Percentiles rank a stretch among this genome's conserved stretches.
Evolutionary conservation across 2,113 vertebrate genomes (phyloP).

Genomic region (Gallinago paraguaiae): DNA sequence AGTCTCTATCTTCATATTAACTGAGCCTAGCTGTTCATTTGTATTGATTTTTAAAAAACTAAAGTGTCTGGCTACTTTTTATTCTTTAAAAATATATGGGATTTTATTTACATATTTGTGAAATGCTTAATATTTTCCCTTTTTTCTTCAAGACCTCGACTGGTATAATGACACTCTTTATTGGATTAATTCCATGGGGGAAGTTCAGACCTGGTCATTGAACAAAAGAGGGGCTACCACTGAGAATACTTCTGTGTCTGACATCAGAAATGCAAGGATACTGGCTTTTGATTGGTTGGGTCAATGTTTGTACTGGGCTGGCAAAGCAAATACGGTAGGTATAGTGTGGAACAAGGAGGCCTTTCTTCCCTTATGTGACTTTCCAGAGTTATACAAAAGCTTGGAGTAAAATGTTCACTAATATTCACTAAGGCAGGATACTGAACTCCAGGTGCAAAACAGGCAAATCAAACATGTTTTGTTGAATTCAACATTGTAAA

Average conservation of each 20-base stretch:
- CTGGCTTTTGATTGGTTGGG: slow-evolving; percentile 80
- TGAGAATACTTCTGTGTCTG: slow-evolving; percentile 31
- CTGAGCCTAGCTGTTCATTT: neutral
- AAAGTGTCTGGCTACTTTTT: neutral
- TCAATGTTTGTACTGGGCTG: slow-evolving; percentile 77
- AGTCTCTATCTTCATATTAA: neutral
- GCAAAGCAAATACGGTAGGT: slow-evolving; percentile 72
- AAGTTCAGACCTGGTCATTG: slow-evolving; percentile 66
- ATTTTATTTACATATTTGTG: neutral
- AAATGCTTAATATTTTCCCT: neutral
- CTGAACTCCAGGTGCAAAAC: neutral
- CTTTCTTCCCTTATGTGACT: neutral
- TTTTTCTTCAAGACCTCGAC: slow-evolving; percentile 71
- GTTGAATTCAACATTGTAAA: neutral
- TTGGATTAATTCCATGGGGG: slow-evolving; percentile 72
- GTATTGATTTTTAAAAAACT: neutral
- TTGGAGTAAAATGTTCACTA: neutral
- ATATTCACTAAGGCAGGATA: neutral
- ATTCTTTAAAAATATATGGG: neutral
- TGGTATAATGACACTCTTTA: slow-evolving; percentile 80
- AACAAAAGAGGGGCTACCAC: neutral
- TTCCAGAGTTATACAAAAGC: neutral
- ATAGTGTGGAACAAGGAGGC: neutral
- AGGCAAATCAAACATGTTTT: neutral
- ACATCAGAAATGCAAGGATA: slow-evolving; percentile 59